Percentiles rank a stretch among this genome's conserved stretches.
phyloP scores from a whole-genome alignment of 2,797 vertebrate species.

The Lutjanus campechanus region DNA sequence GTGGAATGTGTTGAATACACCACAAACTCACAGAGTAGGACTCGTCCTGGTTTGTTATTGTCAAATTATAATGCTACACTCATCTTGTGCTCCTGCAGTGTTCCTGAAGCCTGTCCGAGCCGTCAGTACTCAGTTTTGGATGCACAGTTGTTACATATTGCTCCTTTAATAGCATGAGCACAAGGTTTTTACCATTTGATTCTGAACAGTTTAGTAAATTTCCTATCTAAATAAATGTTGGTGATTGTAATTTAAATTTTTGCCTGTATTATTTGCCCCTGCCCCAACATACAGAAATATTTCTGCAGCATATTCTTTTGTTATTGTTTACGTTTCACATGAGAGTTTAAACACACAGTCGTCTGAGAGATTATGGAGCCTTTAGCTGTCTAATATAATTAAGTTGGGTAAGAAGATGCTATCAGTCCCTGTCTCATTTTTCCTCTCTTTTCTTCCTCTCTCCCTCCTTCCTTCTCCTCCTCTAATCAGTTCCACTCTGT shows the following conservation, averaged over 20 bases:
- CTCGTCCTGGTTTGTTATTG: no score
- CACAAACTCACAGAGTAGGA: no score
- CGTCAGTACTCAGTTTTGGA: no score
- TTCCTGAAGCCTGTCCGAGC: no score
- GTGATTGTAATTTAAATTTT: constrained; percentile 25
- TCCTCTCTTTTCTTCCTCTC: constrained; percentile 58
- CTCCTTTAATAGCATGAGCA: neutral
- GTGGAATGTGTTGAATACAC: no score
- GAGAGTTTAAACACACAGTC: constrained; percentile 53
- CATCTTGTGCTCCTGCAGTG: no score
- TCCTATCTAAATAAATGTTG: constrained; percentile 22
- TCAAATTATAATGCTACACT: no score
- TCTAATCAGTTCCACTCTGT: constrained; percentile 85
- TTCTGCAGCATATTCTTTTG: constrained; percentile 42
- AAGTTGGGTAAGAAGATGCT: constrained; percentile 83
- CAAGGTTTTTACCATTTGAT: neutral
- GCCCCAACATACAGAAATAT: constrained; percentile 41
- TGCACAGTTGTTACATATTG: no score
- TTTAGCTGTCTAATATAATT: constrained; percentile 82
- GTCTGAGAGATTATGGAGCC: constrained; percentile 58
- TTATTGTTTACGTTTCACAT: constrained; percentile 72
- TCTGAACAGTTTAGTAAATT: constrained; percentile 15
- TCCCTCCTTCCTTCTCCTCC: constrained; percentile 66
- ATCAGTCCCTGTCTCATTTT: constrained; percentile 83
- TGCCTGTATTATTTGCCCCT: neutral